Percentiles rank a stretch among this genome's conserved stretches.
Conservation (phyloP, 2,797 vertebrate genomes). For the Myripristis jacobus region DNA sequence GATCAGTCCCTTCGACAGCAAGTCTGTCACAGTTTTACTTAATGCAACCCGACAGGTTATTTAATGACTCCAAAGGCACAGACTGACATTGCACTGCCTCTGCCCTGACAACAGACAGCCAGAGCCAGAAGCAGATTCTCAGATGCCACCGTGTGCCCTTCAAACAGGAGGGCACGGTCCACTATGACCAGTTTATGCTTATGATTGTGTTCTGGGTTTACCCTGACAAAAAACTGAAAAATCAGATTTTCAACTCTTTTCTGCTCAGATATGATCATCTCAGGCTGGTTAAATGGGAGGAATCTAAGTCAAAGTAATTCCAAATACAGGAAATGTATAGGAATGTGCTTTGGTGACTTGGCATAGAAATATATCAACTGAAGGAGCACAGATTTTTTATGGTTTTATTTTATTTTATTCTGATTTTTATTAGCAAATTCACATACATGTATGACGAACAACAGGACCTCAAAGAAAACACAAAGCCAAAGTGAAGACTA, state of each 20-base stretch:
- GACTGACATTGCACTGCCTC: constrained; percentile 32
- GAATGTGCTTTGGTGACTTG: not conserved
- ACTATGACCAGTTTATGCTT: constrained; percentile 15
- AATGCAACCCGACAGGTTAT: constrained; percentile 59
- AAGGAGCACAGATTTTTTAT: no score
- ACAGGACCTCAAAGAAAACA: no score
- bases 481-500: no score
- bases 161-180: constrained; percentile 20
- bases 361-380: not conserved
- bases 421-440: no score
- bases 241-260: not conserved
- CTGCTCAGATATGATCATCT: not conserved
- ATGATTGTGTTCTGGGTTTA: constrained; percentile 6
- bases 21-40: constrained; percentile 23
- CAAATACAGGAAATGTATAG: not conserved
- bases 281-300: not conserved
- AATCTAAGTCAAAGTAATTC: not conserved
- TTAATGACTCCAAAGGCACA: constrained; percentile 56
- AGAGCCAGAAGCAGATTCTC: constrained; percentile 39
- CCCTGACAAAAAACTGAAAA: not conserved
- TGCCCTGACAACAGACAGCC: constrained; percentile 32
- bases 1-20: not conserved
- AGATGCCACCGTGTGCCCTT: constrained; percentile 37
- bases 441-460: no score
- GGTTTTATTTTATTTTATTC: no score